Evolutionary conservation across 2,113 vertebrate genomes (phyloP), one percentile per base, ranked within the genome.

Genomic region (Kryptolebias marmoratus): DNA sequence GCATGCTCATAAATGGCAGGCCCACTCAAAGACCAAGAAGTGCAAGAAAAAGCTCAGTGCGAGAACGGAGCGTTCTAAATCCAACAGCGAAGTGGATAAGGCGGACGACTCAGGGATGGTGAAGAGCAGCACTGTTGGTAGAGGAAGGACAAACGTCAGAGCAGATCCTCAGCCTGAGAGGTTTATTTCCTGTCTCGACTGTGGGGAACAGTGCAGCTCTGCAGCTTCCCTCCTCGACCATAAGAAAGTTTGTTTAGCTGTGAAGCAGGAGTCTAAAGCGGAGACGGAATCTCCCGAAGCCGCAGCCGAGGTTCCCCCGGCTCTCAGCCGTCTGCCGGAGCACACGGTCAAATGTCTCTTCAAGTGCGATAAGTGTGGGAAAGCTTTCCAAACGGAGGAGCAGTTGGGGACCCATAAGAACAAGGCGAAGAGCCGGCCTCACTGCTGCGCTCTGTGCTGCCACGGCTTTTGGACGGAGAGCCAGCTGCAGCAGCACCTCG

Each of bases 341-440:
- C 75, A 70, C 1, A 28, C 80, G 1, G 60, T 72, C 3, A 93
- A 91, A 84, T 94, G 71, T 68, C 81, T 94, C 68, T 94, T 90
- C 57, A 94, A 93, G 75, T 95, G 94, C 42, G 82, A 88, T 2
- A 94, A 92, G 68, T 95, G 94, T 70, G 94, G 93, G 1, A 94
- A 94, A 87, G 92, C 90, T 3, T 95, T 95, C 71, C 89, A 86
- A 47, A 93, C 87, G 0, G 84, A 90, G 70, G 89, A 85, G 14
- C 90, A 92, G 6, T 48, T 94, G 11, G 81, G 61, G 16, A 44
- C 53, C 11, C 94, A 95, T 48, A 93, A 87, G 72, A 79, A 79
- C 28, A 82, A 88, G 58, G 89, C 90, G 0, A 92, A 77, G 64
- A 91, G 81, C 55, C 88, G 91, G n/a, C 93, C 91, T 1, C 86